phyloP scores from a whole-genome alignment of 2,113 vertebrate species.

The Eurystomus gularis region DNA sequence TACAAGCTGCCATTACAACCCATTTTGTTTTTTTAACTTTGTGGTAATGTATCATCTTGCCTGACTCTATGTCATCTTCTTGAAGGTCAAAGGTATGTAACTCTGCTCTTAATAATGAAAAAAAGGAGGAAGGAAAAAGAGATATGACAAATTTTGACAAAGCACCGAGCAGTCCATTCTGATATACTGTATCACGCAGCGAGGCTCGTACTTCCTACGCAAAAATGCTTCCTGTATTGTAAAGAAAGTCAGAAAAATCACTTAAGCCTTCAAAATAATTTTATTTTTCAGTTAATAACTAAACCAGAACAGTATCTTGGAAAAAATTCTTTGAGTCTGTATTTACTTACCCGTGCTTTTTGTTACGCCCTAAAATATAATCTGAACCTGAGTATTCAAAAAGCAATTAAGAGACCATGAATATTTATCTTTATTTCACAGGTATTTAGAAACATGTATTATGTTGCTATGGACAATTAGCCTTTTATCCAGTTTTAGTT shows the following conservation, averaged over 20 bases:
- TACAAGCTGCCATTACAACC: constrained; percentile 72
- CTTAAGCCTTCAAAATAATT: neutral
- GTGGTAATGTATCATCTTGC: constrained; percentile 75
- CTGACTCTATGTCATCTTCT: constrained; percentile 69
- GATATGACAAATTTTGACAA: constrained; percentile 46
- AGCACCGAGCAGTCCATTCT: neutral
- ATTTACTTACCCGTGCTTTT: neutral
- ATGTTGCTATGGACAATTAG: constrained; percentile 81
- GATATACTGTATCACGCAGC: neutral
- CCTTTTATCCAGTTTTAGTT: constrained; percentile 80
- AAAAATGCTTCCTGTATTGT: neutral
- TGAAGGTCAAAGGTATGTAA: constrained; percentile 72
- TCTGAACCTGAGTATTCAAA: neutral
- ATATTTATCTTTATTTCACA: constrained; percentile 76
- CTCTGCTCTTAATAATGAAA: constrained; percentile 27
- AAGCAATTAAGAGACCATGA: neutral
- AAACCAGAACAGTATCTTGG: neutral
- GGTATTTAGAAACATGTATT: constrained; percentile 74
- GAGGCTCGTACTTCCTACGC: neutral
- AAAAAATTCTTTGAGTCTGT: neutral
- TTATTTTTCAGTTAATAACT: neutral
- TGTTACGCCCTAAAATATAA: constrained; percentile 19
- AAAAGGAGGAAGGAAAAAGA: constrained; percentile 46
- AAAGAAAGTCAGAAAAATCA: constrained; percentile 5
- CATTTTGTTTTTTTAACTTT: constrained; percentile 65